Percentiles rank a stretch among this genome's conserved stretches.
Evolutionary conservation across 1,140 invertebrate species (phyloP).

Genomic region (Rhopalosiphum padi): DNA sequence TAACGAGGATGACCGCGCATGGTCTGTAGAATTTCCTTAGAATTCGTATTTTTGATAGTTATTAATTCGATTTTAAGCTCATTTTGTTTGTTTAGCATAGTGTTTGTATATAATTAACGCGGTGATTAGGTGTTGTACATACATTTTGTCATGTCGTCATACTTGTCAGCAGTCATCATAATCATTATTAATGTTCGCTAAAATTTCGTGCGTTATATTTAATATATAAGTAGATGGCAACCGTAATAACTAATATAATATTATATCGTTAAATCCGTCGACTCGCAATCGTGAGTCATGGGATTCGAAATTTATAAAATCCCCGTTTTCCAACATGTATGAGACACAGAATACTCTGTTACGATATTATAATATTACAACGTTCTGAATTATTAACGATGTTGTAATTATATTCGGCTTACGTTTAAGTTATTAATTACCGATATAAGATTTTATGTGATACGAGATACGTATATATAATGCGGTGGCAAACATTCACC

Average conservation of each 20-base stretch:
- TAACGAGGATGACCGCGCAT: not conserved
- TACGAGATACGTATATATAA: no score
- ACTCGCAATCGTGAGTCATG: not conserved
- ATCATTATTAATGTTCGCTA: not conserved
- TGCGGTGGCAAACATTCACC: no score
- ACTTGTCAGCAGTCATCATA: not conserved
- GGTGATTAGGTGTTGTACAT: not conserved
- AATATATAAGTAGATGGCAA: not conserved
- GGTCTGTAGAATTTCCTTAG: not conserved
- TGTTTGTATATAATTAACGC: not conserved
- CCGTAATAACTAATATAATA: not conserved
- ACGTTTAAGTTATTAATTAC: no score
- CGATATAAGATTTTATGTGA: no score
- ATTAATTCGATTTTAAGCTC: not conserved
- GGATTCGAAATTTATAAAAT: not conserved
- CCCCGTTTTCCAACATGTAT: not conserved
- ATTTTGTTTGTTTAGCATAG: not conserved
- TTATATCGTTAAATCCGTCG: not conserved
- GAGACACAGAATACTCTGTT: not conserved
- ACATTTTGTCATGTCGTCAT: not conserved
- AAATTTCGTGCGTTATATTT: not conserved
- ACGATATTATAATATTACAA: not conserved
- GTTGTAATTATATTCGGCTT: no score
- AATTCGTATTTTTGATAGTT: not conserved
- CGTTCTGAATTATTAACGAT: no score